These are phyloP conservation scores for Ephestia elutella DNA, from an alignment of 1,140 invertebrate species.

Conservation along the genomic window DNA sequence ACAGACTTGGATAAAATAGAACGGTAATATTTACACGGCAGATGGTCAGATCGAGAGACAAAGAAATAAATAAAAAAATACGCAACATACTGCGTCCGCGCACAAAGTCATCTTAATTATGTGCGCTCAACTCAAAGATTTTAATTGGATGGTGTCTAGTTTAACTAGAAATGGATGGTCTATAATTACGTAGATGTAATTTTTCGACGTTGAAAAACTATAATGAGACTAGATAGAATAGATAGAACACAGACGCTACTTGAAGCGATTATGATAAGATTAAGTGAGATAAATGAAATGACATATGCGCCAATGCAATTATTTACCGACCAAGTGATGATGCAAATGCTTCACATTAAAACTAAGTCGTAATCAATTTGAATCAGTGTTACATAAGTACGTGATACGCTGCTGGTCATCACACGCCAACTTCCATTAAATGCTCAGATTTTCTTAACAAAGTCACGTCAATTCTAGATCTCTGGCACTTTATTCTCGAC, in stretches of 20 bases:
- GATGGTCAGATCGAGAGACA: slow-evolving; percentile 37
- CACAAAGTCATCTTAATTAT: slow-evolving; percentile 30
- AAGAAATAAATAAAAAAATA: slow-evolving; percentile 30
- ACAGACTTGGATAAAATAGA: slow-evolving; percentile 38
- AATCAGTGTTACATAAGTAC: slow-evolving; percentile 22
- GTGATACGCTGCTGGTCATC: slow-evolving; percentile 16
- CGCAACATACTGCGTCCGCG: slow-evolving; percentile 20
- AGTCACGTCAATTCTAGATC: slow-evolving; percentile 1
- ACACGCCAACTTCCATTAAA: not conserved
- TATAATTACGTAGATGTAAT: slow-evolving; percentile 28
- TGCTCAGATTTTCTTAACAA: not conserved
- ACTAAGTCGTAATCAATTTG: slow-evolving; percentile 12
- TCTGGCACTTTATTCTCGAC: not conserved
- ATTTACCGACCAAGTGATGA: slow-evolving; percentile 11
- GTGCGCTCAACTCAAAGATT: slow-evolving; percentile 16
- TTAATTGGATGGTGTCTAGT: slow-evolving; percentile 34
- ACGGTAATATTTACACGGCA: slow-evolving; percentile 39
- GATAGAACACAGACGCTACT: too few species aligned
- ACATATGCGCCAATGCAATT: not conserved
- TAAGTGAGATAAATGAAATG: not conserved
- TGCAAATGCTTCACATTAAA: slow-evolving; percentile 11
- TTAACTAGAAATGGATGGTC: slow-evolving; percentile 23
- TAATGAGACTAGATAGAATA: too few species aligned
- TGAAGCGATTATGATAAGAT: not conserved
- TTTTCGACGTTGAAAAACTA: too few species aligned